Percentiles rank a stretch among this genome's conserved stretches.
These are phyloP conservation scores for Gadopsis bispinosus DNA, from an alignment of 2,797 vertebrate species.

Conservation along the genomic window DNA sequence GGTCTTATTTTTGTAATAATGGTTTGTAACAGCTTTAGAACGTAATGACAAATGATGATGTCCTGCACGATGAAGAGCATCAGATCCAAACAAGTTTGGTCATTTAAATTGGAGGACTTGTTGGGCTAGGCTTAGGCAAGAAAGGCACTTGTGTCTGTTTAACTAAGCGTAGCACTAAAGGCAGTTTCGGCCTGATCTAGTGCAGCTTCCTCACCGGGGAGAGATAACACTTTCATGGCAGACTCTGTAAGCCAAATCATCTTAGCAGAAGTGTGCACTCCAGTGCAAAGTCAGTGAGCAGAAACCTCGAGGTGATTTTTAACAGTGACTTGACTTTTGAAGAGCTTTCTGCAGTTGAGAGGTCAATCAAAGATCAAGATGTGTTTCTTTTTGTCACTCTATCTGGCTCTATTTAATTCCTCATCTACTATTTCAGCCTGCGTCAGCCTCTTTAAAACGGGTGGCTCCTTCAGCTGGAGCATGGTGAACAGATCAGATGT, in stretches of 20 bases:
- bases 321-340: slow-evolving; percentile 69
- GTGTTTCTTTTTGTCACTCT: slow-evolving; percentile 4
- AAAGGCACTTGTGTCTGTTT: not conserved
- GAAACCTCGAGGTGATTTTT: slow-evolving; percentile 60
- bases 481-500: not conserved
- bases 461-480: slow-evolving; percentile 8
- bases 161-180: slow-evolving; percentile 24
- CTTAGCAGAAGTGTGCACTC: slow-evolving; percentile 38
- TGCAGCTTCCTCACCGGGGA: slow-evolving; percentile 29
- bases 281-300: slow-evolving; percentile 42
- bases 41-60: not conserved
- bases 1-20: not conserved
- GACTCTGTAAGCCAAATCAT: slow-evolving; percentile 63
- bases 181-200: slow-evolving; percentile 35
- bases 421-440: slow-evolving; percentile 32
- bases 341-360: slow-evolving; percentile 47
- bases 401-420: not conserved
- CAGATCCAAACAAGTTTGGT: not conserved
- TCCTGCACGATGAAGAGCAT: not conserved
- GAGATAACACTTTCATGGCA: slow-evolving; percentile 47
- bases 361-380: slow-evolving; percentile 50
- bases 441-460: slow-evolving; percentile 25
- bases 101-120: not conserved
- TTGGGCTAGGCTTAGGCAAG: not conserved
- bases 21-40: not conserved